A percentile compares a stretch with the other conserved stretches of the same genome.
Evolutionary conservation across 1,140 invertebrate species (phyloP).

Genomic region (Cydia strobilella): DNA sequence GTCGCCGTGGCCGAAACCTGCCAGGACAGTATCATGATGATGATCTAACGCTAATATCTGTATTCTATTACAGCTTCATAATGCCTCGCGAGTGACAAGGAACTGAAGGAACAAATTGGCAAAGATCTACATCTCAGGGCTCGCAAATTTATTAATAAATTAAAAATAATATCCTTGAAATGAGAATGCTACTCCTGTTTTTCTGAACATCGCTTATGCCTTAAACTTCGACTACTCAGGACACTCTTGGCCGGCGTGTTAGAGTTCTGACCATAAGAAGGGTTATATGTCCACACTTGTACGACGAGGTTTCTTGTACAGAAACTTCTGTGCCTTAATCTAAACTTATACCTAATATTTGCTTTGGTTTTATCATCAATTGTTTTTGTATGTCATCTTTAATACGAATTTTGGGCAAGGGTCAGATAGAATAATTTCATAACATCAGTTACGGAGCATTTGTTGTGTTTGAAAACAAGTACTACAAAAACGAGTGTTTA

Average conservation of each 20-base stretch:
- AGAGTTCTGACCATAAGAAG: constrained; percentile 27
- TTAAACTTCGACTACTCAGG: neutral
- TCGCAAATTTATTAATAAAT: no score
- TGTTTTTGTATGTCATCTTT: constrained; percentile 25
- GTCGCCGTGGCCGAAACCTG: no score
- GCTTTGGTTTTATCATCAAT: neutral
- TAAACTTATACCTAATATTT: constrained; percentile 30
- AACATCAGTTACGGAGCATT: neutral
- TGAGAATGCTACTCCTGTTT: no score
- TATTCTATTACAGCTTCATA: no score
- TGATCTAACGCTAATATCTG: no score
- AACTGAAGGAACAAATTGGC: no score
- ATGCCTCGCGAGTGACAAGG: no score
- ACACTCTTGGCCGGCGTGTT: constrained; percentile 21
- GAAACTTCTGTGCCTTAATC: constrained; percentile 27
- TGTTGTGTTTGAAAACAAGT: neutral
- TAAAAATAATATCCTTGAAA: no score
- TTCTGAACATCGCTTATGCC: neutral
- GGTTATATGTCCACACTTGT: constrained; percentile 24
- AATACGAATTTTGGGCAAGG: constrained; percentile 14
- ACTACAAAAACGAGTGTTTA: neutral
- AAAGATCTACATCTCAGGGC: no score
- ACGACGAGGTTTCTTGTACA: constrained; percentile 14
- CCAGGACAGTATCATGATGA: no score
- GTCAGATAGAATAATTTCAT: neutral